phyloP scores from a whole-genome alignment of 2,888 invertebrate genomes.

The Steinernema hermaphroditum region DNA sequence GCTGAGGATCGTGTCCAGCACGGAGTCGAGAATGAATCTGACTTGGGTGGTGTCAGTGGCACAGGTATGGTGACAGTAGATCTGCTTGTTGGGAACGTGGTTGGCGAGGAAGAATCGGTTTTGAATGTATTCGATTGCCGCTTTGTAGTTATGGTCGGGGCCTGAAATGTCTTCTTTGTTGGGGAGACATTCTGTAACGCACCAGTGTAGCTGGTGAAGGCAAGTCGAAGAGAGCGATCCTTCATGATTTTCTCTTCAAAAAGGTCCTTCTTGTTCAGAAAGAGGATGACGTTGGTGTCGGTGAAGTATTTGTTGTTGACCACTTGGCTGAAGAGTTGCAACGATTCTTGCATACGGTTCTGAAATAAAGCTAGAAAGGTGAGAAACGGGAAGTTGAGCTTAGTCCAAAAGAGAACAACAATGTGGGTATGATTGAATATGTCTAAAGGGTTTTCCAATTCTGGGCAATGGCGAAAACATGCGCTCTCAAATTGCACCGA shows the following conservation, averaged over 20 bases:
- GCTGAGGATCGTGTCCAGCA: slow-evolving; percentile 63
- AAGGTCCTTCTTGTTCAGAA: slow-evolving; percentile 73
- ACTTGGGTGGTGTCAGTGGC: slow-evolving; percentile 62
- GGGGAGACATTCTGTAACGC: not conserved
- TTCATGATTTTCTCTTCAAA: slow-evolving; percentile 58
- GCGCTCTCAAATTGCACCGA: too few relatives aligned
- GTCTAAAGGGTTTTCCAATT: too few relatives aligned
- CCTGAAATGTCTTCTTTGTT: slow-evolving; percentile 41
- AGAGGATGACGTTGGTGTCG: slow-evolving; percentile 95
- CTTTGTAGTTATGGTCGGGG: slow-evolving; percentile 47
- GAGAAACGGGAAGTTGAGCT: not conserved
- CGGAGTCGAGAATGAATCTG: slow-evolving; percentile 64
- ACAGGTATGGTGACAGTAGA: slow-evolving; percentile 61
- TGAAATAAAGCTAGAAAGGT: slow-evolving; percentile 67
- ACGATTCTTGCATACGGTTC: slow-evolving; percentile 99
- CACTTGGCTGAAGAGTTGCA: slow-evolving; percentile 98
- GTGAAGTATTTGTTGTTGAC: slow-evolving; percentile 99
- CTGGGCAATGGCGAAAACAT: too few relatives aligned
- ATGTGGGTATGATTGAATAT: too few relatives aligned
- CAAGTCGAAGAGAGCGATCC: slow-evolving; percentile 47
- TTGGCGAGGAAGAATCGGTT: slow-evolving; percentile 54
- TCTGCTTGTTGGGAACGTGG: slow-evolving; percentile 57
- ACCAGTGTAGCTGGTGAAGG: slow-evolving; percentile 57
- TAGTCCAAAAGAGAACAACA: too few relatives aligned
- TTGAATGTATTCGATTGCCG: slow-evolving; percentile 52